Evolutionary conservation across 1,140 invertebrate genomes (phyloP), one percentile per base, ranked within the genome.

Genomic region (Sycophila sp.): DNA sequence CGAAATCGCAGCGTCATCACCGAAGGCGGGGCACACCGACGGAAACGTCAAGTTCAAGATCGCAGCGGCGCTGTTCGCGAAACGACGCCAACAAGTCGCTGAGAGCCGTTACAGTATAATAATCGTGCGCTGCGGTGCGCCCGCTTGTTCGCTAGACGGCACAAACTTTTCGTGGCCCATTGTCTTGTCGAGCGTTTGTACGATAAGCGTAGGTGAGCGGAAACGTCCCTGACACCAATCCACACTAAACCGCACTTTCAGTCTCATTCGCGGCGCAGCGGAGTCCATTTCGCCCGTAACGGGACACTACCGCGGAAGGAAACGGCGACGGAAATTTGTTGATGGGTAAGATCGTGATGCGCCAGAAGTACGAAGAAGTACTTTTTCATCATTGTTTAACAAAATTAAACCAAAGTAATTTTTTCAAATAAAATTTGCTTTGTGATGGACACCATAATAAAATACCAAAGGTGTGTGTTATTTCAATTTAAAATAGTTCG

Each of bases 201-300:
- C 13, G 10, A 6, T 45, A 7, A 10, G 8, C n/a, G 11, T 17
- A 49, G n/a, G 10, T 32, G 30, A 51, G 17, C 19, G 15, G n/a
- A 51, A 42, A 24, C 30, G 72, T 73, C 72, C 72, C 62, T 73
- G 72, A 73, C 72, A 73, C 72, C 67, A 36, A 70, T 73, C 69
- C 72, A 67, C 30, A 67, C 40, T 70, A 66, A 62, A 70, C 63
- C 63, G 45, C 66, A 73, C 67, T 73, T 73, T 73, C 72, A 65
- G 53, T 69, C 62, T 69, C 72, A 47, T 59, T 67, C 70, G 51
- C 42, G 28, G 4, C 22, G 15, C 24, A 32, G 49, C 15, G n/a
- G n/a, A n/a, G n/a, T n/a, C n/a, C n/a, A n/a, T n/a, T n/a, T n/a
- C n/a, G n/a, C n/a, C n/a, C n/a, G n/a, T n/a, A n/a, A n/a, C n/a